Conservation (phyloP, 2,113 vertebrate genomes). For the Galeopterus variegatus region DNA sequence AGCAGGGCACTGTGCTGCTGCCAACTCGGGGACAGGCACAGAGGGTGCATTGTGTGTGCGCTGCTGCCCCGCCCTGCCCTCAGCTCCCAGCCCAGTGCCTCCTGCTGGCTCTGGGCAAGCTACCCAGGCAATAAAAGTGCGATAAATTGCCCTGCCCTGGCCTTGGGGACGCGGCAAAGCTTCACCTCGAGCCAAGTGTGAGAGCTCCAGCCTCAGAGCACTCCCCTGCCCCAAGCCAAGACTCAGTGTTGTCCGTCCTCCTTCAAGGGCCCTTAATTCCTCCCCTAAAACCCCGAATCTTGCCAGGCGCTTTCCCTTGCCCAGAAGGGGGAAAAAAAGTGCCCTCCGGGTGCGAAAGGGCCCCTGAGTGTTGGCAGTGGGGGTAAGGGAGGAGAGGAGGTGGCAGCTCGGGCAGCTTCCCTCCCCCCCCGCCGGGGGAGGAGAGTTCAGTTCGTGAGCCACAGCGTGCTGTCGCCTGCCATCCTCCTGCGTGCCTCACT, state of each 20-base stretch:
- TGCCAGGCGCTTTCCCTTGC: not conserved
- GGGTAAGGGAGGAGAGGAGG: not conserved
- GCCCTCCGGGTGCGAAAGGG: not conserved
- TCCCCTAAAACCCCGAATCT: not conserved
- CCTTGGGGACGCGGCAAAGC: slow-evolving; percentile 4
- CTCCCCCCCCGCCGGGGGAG: not conserved
- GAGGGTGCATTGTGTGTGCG: slow-evolving; percentile 78
- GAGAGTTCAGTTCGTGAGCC: slow-evolving; percentile 30
- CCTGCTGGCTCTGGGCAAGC: slow-evolving; percentile 71
- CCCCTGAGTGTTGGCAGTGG: not conserved
- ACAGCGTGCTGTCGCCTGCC: not conserved
- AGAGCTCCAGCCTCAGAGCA: not conserved
- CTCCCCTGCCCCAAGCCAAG: not conserved
- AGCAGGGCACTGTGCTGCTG: slow-evolving; percentile 41
- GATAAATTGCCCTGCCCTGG: slow-evolving; percentile 79
- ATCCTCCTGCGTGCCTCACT: not conserved
- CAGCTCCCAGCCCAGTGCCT: slow-evolving; percentile 54
- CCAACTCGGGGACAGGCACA: slow-evolving; percentile 79
- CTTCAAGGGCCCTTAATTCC: not conserved
- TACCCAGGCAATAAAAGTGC: slow-evolving; percentile 80
- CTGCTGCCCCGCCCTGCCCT: slow-evolving; percentile 49
- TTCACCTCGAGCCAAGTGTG: slow-evolving; percentile 66
- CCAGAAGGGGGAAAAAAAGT: not conserved
- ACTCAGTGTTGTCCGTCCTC: not conserved
- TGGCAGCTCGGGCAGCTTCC: not conserved